phyloP scores from a whole-genome alignment of 2,797 vertebrate genomes.

The Neostethus bicornis region DNA sequence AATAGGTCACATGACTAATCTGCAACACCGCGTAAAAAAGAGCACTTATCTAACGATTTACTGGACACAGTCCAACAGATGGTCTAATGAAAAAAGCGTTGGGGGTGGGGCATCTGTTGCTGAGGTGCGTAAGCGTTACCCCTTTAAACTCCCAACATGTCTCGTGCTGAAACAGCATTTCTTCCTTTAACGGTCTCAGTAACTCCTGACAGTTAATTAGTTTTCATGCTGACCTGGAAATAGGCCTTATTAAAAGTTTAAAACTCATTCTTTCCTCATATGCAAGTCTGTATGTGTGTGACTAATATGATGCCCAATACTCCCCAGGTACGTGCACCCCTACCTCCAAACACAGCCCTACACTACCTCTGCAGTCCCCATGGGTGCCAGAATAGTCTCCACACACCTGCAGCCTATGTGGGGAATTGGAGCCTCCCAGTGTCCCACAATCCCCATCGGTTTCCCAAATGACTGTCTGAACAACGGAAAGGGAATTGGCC shows the following conservation, averaged over 20 bases:
- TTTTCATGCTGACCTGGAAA: constrained; percentile 35
- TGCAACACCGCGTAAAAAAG: constrained; percentile 47
- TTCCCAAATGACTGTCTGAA: constrained; percentile 65
- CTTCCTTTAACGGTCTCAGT: constrained; percentile 62
- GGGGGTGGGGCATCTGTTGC: constrained; percentile 73
- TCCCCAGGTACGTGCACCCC: constrained; percentile 67
- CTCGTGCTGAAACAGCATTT: constrained; percentile 76
- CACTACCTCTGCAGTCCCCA: constrained; percentile 61
- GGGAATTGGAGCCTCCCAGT: constrained; percentile 72
- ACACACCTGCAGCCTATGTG: constrained; percentile 81
- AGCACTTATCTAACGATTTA: constrained; percentile 70
- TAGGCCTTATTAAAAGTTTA: constrained; percentile 3
- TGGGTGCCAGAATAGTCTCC: constrained; percentile 67
- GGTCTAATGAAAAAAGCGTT: constrained; percentile 64
- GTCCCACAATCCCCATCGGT: constrained; percentile 64
- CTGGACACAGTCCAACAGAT: constrained; percentile 72
- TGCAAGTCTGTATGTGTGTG: constrained; percentile 32
- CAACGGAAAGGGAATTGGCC: constrained; percentile 59
- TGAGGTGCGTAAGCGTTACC: constrained; percentile 75
- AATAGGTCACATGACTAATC: constrained; percentile 49
- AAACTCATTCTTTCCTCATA: constrained; percentile 1
- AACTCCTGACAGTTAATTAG: constrained; percentile 50
- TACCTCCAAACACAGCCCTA: constrained; percentile 35
- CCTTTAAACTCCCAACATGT: constrained; percentile 58
- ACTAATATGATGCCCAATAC: constrained; percentile 51